Base-by-base conservation (phyloP, 2,113 vertebrate genomes). In the Ursus arctos region DNA sequence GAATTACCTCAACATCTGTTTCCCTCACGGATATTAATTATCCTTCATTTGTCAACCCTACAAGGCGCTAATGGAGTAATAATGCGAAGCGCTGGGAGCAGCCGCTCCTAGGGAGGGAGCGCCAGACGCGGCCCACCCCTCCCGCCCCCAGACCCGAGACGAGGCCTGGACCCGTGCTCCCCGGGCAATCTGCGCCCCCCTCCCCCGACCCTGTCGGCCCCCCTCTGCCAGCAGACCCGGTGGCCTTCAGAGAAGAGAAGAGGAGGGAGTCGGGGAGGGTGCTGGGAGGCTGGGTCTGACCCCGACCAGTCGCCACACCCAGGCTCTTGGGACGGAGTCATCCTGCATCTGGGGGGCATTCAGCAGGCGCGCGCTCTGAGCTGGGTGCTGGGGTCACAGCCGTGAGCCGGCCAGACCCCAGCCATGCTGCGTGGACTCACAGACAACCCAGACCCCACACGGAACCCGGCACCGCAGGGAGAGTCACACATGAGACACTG, bases 21-120 rank as follows among this genome's bases (percentile, higher is more conserved):
- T 98, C 97, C 97, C 98, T 98, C 97, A 98, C 91, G 97, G 98
- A 98, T 98, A 98, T 98, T 98, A 98, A 98, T 98, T 98, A 98
- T 98, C 97, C 96, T 98, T 98, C 98, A 98, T 98, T 98, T 98
- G 98, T 98, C 97, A 98, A 95, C 98, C 97, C 98, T 97, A 98
- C 97, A 97, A 98, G 98, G 97, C 94, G 95, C 97, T 98, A 98
- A 98, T 98, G 98, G 97, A 94, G 98, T 98, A 98, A 98, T 98
- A 98, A 98, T 98, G 96, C 33, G 61, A 92, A 93, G 97, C 93
- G 0, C 96, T 96, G 97, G 97, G 97, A 97, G 92, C 87, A 49
- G 85, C 14, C 1, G 22, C 96, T 93, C 86, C 71, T 43, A 33
- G 92, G 97, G 97, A 95, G 92, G 94, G 91, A 91, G 92, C 79